Percentiles rank a stretch among this genome's conserved stretches.
Conservation (phyloP, 2,113 vertebrate species). For the Chaetura pelagica region DNA sequence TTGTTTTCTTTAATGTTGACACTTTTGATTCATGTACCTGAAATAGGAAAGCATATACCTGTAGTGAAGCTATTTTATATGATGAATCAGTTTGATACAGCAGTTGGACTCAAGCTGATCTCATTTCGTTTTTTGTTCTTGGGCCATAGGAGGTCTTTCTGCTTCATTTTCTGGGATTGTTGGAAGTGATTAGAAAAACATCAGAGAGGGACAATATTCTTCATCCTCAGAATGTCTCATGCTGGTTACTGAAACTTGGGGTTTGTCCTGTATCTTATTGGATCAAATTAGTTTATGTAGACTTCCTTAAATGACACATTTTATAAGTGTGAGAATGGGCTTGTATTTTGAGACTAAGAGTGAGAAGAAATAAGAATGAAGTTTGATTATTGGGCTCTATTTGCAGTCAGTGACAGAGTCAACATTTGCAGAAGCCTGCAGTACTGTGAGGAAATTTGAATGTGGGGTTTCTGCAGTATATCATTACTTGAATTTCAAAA, state of each 20-base stretch:
- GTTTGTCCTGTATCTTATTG: background rate
- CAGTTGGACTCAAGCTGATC: background rate
- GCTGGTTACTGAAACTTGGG: background rate
- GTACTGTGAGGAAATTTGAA: background rate
- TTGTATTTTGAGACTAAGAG: background rate
- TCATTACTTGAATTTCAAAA: constrained; percentile 13
- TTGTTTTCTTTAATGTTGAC: background rate
- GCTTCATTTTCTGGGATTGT: background rate
- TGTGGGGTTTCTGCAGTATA: background rate
- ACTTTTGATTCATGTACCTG: background rate
- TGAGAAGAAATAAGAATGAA: background rate
- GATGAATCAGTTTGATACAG: background rate
- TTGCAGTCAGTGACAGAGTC: background rate
- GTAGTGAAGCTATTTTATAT: background rate
- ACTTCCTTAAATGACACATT: background rate
- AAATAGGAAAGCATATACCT: background rate
- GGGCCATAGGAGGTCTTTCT: background rate
- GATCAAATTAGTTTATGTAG: background rate
- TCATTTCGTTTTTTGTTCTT: background rate
- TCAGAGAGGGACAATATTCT: background rate
- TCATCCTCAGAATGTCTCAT: background rate
- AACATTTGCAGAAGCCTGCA: background rate
- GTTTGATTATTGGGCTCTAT: background rate
- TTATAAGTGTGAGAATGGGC: background rate
- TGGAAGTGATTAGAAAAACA: background rate